A percentile compares a stretch with the other conserved stretches of the same genome.
phyloP scores from a whole-genome alignment of 2,797 vertebrate species.

The Yasuhikotakia modesta region DNA sequence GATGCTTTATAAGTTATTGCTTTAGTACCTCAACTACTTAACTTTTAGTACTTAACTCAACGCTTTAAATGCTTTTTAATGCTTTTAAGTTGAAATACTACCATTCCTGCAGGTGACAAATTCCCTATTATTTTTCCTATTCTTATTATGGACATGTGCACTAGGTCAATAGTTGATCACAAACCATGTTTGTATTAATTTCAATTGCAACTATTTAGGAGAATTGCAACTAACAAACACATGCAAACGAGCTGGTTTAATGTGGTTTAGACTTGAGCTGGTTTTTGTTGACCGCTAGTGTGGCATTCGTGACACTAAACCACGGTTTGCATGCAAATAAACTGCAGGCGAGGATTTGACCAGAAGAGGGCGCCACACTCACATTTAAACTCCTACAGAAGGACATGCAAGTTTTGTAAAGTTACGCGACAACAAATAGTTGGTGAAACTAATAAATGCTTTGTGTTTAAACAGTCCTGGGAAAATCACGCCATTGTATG shows the following conservation, averaged over 20 bases:
- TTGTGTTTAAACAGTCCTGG: neutral
- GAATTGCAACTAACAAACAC: neutral
- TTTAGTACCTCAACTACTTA: no score
- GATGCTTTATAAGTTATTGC: no score
- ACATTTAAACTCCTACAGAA: neutral
- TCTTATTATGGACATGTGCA: no score
- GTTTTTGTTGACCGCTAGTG: neutral
- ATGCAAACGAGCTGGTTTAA: neutral
- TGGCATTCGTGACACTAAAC: neutral
- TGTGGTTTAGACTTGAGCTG: neutral
- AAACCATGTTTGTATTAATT: no score
- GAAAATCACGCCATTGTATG: neutral
- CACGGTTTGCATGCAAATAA: neutral
- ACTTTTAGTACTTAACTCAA: no score
- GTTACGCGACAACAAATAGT: neutral
- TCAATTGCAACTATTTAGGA: no score
- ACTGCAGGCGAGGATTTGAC: neutral
- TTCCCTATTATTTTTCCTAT: no score
- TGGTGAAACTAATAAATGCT: no score
- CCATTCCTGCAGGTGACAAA: no score
- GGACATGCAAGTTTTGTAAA: neutral
- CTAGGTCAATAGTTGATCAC: no score
- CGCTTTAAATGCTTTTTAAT: no score
- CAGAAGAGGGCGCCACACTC: conserved; percentile 30
- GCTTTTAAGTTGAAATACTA: no score